Evolutionary conservation across 2,888 invertebrate species (phyloP).

Genomic region (Parasteatoda lunata): DNA sequence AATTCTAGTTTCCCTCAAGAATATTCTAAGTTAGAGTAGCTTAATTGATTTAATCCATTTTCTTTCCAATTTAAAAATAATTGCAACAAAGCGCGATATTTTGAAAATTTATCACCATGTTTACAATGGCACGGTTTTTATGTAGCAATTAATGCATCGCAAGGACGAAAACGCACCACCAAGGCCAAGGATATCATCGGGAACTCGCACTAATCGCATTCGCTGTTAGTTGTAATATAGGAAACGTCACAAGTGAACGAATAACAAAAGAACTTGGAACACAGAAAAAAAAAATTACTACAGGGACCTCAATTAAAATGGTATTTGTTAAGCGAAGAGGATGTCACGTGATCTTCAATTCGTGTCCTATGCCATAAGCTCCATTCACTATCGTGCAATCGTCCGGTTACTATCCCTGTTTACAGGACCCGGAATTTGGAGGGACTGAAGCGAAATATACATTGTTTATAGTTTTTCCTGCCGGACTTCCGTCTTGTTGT

Average conservation of each 20-base stretch:
- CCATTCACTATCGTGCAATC: slow-evolving; percentile 32
- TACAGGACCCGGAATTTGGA: slow-evolving; percentile 16
- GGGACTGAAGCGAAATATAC: not conserved
- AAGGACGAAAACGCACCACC: not conserved
- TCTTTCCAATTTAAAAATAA: too few relatives aligned
- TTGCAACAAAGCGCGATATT: too few relatives aligned
- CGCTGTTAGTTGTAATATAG: slow-evolving; percentile 31
- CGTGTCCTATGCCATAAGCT: not conserved
- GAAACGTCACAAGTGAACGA: slow-evolving; percentile 40
- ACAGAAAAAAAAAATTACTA: slow-evolving; percentile 2
- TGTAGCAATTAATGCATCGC: not conserved
- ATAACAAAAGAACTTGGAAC: slow-evolving; percentile 9
- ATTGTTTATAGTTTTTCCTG: not conserved
- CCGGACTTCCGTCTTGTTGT: slow-evolving; percentile 40
- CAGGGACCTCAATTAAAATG: slow-evolving; percentile 36
- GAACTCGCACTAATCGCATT: slow-evolving; percentile 8
- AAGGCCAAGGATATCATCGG: slow-evolving; percentile 43
- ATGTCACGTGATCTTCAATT: slow-evolving; percentile 43
- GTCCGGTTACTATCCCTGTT: slow-evolving; percentile 34
- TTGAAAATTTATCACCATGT: too few relatives aligned
- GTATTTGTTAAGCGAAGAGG: slow-evolving; percentile 30
- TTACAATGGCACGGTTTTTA: not conserved
- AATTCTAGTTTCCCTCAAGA: too few relatives aligned
- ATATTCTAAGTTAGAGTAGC: too few relatives aligned
- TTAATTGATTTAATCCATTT: too few relatives aligned